Evolutionary conservation across 2,888 invertebrate species (phyloP).

Genomic region (Dastarcus helophoroides): DNA sequence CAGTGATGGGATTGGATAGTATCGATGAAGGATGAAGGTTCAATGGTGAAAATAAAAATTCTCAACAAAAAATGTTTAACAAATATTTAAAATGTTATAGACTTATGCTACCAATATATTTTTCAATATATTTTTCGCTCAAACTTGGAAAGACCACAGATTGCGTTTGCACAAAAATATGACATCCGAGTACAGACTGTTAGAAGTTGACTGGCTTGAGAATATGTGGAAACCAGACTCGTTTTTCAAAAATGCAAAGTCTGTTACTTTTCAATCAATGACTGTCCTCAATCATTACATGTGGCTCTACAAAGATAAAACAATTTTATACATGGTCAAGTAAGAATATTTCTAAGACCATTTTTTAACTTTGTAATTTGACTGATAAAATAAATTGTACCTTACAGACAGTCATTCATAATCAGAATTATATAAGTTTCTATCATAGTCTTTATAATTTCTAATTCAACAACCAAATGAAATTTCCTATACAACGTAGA

Average conservation of each 20-base stretch:
- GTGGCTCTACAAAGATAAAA: slow-evolving; percentile 80
- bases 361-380: no score
- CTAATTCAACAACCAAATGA: no score
- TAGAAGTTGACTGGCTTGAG: slow-evolving; percentile 84
- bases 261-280: slow-evolving; percentile 89
- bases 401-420: no score
- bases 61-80: not conserved
- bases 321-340: slow-evolving; percentile 81
- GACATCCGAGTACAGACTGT: slow-evolving; percentile 78
- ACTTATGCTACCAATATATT: slow-evolving; percentile 87
- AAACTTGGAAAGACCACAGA: slow-evolving; percentile 87
- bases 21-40: slow-evolving; percentile 92
- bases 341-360: no score
- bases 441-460: no score
- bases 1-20: slow-evolving; percentile 90
- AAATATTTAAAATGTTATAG: slow-evolving; percentile 34
- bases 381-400: no score
- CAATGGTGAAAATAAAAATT: slow-evolving; percentile 59
- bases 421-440: no score
- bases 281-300: slow-evolving; percentile 90
- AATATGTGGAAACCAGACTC: slow-evolving; percentile 92
- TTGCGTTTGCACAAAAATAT: slow-evolving; percentile 79
- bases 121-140: slow-evolving; percentile 86
- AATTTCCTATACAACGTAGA: no score
- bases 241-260: slow-evolving; percentile 88